These are phyloP conservation scores for Pangasius larnaudii DNA, from an alignment of 2,797 vertebrate species.

Conservation along the genomic window DNA sequence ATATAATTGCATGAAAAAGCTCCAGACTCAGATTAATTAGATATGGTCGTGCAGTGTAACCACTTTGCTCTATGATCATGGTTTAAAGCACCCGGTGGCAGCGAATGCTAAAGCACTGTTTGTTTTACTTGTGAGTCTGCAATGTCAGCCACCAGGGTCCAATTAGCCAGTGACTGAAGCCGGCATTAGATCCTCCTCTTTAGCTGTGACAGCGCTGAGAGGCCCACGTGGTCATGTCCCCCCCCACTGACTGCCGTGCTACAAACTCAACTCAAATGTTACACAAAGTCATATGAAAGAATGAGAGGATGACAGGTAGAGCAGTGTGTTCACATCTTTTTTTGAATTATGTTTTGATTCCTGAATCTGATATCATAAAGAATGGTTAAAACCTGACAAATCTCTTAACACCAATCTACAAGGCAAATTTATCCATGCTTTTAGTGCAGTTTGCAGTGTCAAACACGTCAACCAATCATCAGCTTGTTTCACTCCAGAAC, in stretches of 20 bases:
- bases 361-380: neutral
- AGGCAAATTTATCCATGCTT: neutral
- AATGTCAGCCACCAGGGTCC: slow-evolving; percentile 89
- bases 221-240: slow-evolving; percentile 79
- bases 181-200: slow-evolving; percentile 76
- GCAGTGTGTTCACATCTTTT: neutral
- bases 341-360: neutral
- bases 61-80: slow-evolving; percentile 75
- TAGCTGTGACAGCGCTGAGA: slow-evolving; percentile 75
- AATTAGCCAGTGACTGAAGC: slow-evolving; percentile 91
- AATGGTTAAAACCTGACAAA: neutral
- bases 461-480: slow-evolving; percentile 9
- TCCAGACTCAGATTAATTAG: slow-evolving; percentile 83
- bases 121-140: slow-evolving; percentile 87
- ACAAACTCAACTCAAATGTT: slow-evolving; percentile 17
- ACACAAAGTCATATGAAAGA: slow-evolving; percentile 28
- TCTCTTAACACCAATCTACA: neutral
- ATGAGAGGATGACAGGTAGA: neutral
- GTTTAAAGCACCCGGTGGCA: slow-evolving; percentile 81
- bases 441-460: neutral
- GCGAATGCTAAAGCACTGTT: slow-evolving; percentile 80
- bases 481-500: neutral
- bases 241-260: slow-evolving; percentile 81
- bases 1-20: slow-evolving; percentile 77
- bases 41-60: slow-evolving; percentile 76